Evolutionary conservation across 2,797 vertebrate species (phyloP).

Genomic region (Cyprinodon diabolis): DNA sequence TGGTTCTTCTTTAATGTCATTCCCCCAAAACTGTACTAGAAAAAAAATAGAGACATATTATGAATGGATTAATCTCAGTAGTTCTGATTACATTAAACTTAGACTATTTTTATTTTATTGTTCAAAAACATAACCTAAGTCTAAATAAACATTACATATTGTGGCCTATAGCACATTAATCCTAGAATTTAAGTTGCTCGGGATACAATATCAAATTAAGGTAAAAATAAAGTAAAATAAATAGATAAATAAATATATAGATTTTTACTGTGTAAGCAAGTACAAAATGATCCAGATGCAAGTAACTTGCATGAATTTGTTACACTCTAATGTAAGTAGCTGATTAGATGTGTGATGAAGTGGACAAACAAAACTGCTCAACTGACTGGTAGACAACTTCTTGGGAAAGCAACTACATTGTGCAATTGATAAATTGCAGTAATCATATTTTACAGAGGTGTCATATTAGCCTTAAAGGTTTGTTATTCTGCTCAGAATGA

Average conservation of each 20-base stretch:
- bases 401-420: not conserved
- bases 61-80: too few species aligned
- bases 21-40: not conserved
- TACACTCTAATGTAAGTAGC: not conserved
- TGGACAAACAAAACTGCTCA: not conserved
- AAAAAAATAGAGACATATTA: too few species aligned
- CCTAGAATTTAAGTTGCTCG: not conserved
- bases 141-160: not conserved
- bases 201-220: not conserved
- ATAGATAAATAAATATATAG: too few species aligned
- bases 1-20: not conserved
- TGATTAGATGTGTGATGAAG: not conserved
- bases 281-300: too few species aligned
- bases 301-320: too few species aligned
- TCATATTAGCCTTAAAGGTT: slow-evolving; percentile 12
- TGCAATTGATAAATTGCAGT: not conserved
- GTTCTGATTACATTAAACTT: too few species aligned
- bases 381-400: too few species aligned
- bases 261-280: too few species aligned
- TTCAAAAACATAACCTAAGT: not conserved
- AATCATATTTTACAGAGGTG: slow-evolving; percentile 6
- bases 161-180: not conserved
- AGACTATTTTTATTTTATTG: too few species aligned
- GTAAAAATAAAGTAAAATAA: too few species aligned
- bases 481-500: slow-evolving; percentile 9